Percentiles rank a stretch among this genome's conserved stretches.
Conservation (phyloP, 2,888 invertebrate species). For the Maniola hyperantus region DNA sequence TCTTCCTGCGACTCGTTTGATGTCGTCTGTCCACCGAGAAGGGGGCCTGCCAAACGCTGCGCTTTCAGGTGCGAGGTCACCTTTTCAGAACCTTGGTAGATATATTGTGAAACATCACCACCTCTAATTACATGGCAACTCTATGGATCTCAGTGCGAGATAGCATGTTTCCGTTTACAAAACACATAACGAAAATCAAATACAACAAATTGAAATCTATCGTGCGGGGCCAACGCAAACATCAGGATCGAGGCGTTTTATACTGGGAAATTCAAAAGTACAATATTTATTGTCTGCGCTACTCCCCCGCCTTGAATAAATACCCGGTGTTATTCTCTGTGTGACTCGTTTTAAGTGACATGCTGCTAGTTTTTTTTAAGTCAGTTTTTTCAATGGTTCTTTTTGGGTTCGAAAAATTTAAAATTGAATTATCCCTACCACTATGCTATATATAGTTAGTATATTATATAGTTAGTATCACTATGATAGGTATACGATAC, state of each 20-base stretch:
- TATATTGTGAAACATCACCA: too few relatives aligned
- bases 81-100: too few relatives aligned
- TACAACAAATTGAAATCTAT: slow-evolving; percentile 66
- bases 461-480: too few relatives aligned
- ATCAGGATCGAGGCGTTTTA: slow-evolving; percentile 50
- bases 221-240: slow-evolving; percentile 54
- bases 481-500: too few relatives aligned
- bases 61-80: too few relatives aligned
- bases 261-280: slow-evolving; percentile 61
- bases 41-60: too few relatives aligned
- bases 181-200: slow-evolving; percentile 64
- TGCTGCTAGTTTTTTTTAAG: not conserved
- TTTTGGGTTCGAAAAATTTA: too few relatives aligned
- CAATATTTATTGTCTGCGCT: slow-evolving; percentile 66
- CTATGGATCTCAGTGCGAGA: slow-evolving; percentile 18
- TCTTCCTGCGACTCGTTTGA: too few relatives aligned
- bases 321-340: slow-evolving; percentile 36
- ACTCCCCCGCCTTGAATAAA: slow-evolving; percentile 55
- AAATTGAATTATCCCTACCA: too few relatives aligned
- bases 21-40: too few relatives aligned
- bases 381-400: not conserved
- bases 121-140: not conserved
- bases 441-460: too few relatives aligned
- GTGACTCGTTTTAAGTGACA: slow-evolving; percentile 7
- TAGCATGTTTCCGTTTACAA: slow-evolving; percentile 42